A percentile compares a stretch with the other conserved stretches of the same genome.
Evolutionary conservation across 1,140 invertebrate species (phyloP).

Genomic region (Bombus superbus): DNA sequence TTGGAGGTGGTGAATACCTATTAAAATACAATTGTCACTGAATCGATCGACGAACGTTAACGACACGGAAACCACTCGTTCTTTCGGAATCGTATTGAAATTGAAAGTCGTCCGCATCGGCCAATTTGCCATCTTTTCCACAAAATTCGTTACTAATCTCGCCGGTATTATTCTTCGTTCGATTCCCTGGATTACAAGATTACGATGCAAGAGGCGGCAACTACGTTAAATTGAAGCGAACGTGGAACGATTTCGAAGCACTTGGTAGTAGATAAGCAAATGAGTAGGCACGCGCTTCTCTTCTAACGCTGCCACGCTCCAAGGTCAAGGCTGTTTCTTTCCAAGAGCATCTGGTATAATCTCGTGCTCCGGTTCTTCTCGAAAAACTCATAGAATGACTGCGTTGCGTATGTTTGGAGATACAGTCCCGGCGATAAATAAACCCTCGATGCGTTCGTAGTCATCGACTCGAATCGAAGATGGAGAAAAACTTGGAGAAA

Average conservation of each 20-base stretch:
- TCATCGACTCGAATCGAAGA: no score
- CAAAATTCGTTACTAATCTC: no score
- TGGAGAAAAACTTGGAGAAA: no score
- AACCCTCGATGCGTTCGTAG: neutral
- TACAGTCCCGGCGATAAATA: slow-evolving; percentile 1
- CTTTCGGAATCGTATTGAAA: no score
- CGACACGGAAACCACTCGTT: no score
- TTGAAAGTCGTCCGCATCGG: no score
- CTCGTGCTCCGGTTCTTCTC: neutral
- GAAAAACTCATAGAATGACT: neutral
- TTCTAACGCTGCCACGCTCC: slow-evolving; percentile 15
- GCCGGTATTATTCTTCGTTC: no score
- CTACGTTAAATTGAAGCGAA: neutral
- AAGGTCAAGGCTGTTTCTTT: slow-evolving; percentile 55
- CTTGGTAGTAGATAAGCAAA: neutral
- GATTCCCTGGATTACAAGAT: neutral
- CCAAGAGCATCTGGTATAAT: slow-evolving; percentile 25
- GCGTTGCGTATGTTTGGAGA: neutral
- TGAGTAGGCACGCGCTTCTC: slow-evolving; percentile 2
- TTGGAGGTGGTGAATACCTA: no score
- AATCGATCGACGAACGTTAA: no score
- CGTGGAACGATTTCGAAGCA: neutral
- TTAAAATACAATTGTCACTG: no score
- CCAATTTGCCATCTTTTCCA: no score
- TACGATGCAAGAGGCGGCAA: neutral